Conservation (phyloP, 2,113 vertebrate species). For the Pelusios castaneus region DNA sequence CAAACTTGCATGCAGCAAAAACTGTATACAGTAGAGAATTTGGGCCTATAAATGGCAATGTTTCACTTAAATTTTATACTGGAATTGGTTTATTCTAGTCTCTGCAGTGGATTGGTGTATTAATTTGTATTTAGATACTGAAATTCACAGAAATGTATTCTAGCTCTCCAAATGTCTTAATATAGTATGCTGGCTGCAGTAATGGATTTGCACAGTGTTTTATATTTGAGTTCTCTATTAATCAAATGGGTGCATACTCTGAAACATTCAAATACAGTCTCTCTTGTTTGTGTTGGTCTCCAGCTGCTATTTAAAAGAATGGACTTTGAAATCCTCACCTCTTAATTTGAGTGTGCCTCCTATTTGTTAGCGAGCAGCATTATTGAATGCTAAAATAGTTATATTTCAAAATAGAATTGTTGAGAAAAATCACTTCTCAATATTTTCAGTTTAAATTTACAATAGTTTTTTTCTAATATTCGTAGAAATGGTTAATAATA, state of each 20-base stretch:
- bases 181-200: neutral
- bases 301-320: neutral
- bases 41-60: neutral
- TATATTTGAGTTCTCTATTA: neutral
- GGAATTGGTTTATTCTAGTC: slow-evolving; percentile 18
- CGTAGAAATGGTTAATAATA: neutral
- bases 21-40: slow-evolving; percentile 8
- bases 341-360: neutral
- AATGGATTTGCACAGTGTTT: neutral
- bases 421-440: neutral
- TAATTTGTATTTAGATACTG: neutral
- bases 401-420: neutral
- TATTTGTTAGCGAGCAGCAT: neutral
- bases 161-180: neutral
- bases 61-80: neutral
- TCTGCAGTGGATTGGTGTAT: neutral
- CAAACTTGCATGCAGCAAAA: neutral
- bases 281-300: neutral
- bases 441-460: neutral
- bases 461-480: neutral
- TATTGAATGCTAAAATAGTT: neutral
- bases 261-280: neutral
- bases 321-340: neutral
- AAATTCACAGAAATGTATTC: neutral
- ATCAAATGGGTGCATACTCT: neutral